phyloP scores from a whole-genome alignment of 2,888 invertebrate species.

The Lypha dubia region DNA sequence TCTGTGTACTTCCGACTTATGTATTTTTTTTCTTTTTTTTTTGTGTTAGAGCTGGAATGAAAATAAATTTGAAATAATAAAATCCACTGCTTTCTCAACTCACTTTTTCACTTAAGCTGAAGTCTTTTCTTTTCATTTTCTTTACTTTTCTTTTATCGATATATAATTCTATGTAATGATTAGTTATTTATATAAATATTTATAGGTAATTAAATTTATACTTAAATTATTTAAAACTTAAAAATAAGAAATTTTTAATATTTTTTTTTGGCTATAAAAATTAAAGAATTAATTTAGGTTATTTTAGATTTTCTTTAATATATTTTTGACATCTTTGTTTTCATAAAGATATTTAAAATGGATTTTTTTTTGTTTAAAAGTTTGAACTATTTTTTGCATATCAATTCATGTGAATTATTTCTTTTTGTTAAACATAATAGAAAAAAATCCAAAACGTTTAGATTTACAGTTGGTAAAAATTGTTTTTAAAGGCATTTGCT shows the following conservation, averaged over 20 bases:
- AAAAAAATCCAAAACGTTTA: not conserved
- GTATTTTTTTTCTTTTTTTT: too few relatives aligned
- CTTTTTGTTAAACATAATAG: constrained; percentile 62
- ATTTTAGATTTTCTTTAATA: constrained; percentile 72
- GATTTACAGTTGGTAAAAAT: not conserved
- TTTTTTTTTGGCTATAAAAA: constrained; percentile 82
- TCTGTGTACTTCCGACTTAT: too few relatives aligned
- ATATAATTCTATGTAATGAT: constrained; percentile 49
- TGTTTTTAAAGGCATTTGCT: not conserved
- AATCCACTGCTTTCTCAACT: not conserved
- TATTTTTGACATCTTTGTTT: constrained; percentile 50
- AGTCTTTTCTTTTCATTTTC: constrained; percentile 8
- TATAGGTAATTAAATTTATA: constrained; percentile 59
- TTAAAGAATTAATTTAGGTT: constrained; percentile 80
- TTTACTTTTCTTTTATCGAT: constrained; percentile 9
- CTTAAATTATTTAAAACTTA: constrained; percentile 71
- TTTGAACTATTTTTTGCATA: constrained; percentile 72
- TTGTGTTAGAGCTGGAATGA: not conserved
- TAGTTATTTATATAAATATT: constrained; percentile 52
- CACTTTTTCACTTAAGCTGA: not conserved
- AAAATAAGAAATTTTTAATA: constrained; percentile 66
- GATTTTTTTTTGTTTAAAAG: constrained; percentile 66
- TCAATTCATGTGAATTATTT: constrained; percentile 65
- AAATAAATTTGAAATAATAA: not conserved
- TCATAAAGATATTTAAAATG: constrained; percentile 47